Evolutionary conservation across 2,888 invertebrate genomes (phyloP), one percentile per base, ranked within the genome.

Genomic region (Tholera decimalis): DNA sequence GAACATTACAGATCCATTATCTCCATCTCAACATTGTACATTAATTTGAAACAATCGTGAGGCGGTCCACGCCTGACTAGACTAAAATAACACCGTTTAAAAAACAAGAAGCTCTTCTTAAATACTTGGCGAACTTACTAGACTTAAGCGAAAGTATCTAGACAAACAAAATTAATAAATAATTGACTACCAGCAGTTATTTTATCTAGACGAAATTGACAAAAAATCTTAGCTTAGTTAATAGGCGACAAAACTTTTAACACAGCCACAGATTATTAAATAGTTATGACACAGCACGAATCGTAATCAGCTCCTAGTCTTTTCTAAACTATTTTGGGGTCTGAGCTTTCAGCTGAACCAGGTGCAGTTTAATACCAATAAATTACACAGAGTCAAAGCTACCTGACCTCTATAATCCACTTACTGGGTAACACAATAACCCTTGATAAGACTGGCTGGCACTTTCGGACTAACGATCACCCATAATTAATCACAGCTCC

Each of bases 11-110:
- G 15, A 75, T 72, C 54, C 61, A 69, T 66, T 73, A 77, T 66
- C 28, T 65, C 13, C 46, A 79, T 65, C 39, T 61, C 6, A 50
- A 58, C 53, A 74, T 73, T 79, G 55, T 74, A 47, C 9, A 39
- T 47, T 15, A 46, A 24, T 20, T 13, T 37, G 8, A 62, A 28
- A 47, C 47, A 11, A 72, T 71, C 75, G 63, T 46, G 63, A 58
- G 51, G 33, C 37, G 44, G 44, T 70, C 47, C 33, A 57, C 15
- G 18, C 9, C 39, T 33, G 37, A 60, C 61, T 69, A 26, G 30
- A 22, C 51, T 71, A 63, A 56, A 72, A 79, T 64, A 76, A 75
- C 65, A 57, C 44, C 72, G 44, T 44, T 30, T 30, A 41, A 56
- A 39, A 15, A 22, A 46, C 5, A 22, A 59, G 1, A n/a, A 35